These are phyloP conservation scores for Drosophila atripex DNA, from an alignment of 2,888 invertebrate genomes.

Conservation along the genomic window DNA sequence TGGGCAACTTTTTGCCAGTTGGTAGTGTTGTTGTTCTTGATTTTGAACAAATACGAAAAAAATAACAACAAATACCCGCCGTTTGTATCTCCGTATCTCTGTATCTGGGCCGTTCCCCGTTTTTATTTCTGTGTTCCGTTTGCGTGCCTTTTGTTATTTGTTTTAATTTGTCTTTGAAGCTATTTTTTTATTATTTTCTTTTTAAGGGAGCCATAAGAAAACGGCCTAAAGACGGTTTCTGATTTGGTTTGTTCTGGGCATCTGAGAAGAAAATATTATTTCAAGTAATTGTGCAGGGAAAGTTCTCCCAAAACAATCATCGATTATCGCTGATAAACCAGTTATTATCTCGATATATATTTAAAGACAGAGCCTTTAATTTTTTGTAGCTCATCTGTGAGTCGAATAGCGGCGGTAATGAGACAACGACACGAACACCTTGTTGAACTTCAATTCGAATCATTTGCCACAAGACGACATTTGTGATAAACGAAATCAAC, in stretches of 20 bases:
- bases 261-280: slow-evolving; percentile 19
- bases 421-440: slow-evolving; percentile 11
- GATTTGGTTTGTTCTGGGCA: neutral
- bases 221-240: neutral
- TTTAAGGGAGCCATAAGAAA: slow-evolving; percentile 8
- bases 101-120: slow-evolving; percentile 1
- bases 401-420: slow-evolving; percentile 6
- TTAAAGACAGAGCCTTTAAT: too few species aligned
- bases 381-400: slow-evolving; percentile 6
- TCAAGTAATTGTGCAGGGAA: slow-evolving; percentile 25
- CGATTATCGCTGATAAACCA: slow-evolving; percentile 5
- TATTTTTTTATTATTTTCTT: slow-evolving; percentile 16
- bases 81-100: slow-evolving; percentile 8
- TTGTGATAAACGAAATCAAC: slow-evolving; percentile 15
- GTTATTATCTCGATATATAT: neutral
- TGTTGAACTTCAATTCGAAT: slow-evolving; percentile 28
- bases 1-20: slow-evolving; percentile 16
- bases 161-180: slow-evolving; percentile 43
- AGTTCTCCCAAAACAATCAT: slow-evolving; percentile 13
- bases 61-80: slow-evolving; percentile 12
- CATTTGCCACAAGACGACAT: neutral
- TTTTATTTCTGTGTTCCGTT: slow-evolving; percentile 6
- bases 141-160: slow-evolving; percentile 35
- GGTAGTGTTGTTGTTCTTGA: slow-evolving; percentile 4
- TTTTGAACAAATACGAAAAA: slow-evolving; percentile 14